Percentiles rank a stretch among this genome's conserved stretches.
Evolutionary conservation across 2,797 vertebrate species (phyloP).

Genomic region (Cheirogaleus major): DNA sequence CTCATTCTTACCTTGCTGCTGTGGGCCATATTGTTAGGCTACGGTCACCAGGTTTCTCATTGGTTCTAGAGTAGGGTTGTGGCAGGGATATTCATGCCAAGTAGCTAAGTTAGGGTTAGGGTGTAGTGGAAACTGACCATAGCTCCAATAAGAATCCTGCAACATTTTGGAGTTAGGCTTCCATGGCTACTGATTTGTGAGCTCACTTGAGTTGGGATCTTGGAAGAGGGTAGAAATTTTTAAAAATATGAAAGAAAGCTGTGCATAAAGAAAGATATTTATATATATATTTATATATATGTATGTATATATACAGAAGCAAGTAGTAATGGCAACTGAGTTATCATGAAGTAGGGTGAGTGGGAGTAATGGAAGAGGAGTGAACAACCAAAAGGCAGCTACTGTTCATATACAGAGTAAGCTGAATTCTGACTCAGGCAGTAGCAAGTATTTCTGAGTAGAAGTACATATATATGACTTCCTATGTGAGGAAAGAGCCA

Average conservation of each 20-base stretch:
- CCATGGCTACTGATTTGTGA: background rate
- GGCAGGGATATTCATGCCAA: background rate
- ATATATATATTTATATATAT: background rate
- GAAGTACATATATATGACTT: background rate
- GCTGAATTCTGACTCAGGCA: background rate
- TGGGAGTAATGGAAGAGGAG: background rate
- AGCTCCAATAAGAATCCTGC: background rate
- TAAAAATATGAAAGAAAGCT: constrained; percentile 1
- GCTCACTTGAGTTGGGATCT: background rate
- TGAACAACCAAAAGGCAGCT: background rate
- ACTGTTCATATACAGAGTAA: background rate
- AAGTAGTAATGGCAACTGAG: background rate
- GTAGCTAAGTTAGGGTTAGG: background rate
- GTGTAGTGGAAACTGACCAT: background rate
- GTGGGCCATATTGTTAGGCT: background rate
- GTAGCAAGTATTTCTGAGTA: background rate
- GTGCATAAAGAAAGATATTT: background rate
- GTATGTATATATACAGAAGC: background rate
- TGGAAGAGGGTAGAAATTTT: background rate
- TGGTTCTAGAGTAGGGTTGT: background rate
- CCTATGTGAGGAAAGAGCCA: background rate
- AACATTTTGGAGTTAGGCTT: background rate
- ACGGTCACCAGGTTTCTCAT: background rate
- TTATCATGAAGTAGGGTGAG: background rate
- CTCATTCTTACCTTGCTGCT: background rate